phyloP scores from a whole-genome alignment of 2,113 vertebrate genomes.

The Nipponia nippon region DNA sequence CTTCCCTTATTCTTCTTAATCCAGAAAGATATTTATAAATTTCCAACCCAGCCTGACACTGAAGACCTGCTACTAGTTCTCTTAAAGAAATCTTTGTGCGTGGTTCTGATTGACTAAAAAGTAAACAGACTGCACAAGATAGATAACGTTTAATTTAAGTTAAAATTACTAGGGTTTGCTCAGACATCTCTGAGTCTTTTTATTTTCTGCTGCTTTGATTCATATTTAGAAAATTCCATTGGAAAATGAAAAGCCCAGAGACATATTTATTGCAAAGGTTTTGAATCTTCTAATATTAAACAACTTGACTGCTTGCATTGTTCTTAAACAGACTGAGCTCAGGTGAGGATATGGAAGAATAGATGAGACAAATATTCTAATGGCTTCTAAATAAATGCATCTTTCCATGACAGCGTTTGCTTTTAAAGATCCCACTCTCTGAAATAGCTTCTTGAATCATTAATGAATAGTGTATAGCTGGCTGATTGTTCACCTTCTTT shows the following conservation, averaged over 20 bases:
- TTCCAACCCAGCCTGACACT: background rate
- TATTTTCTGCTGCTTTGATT: constrained; percentile 16
- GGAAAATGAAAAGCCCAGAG: background rate
- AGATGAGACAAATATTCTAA: background rate
- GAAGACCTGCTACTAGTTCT: background rate
- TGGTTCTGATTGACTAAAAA: background rate
- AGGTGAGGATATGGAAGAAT: constrained; percentile 4
- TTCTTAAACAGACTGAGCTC: background rate
- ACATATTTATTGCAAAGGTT: background rate
- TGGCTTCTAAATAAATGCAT: constrained; percentile 9
- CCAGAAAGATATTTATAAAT: background rate
- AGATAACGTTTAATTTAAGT: background rate
- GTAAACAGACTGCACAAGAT: background rate
- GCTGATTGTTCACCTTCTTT: background rate
- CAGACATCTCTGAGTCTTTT: background rate
- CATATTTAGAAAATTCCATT: background rate
- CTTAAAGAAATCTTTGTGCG: background rate
- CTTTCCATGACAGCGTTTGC: background rate
- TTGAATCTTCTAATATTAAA: constrained; percentile 8
- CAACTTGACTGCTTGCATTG: background rate
- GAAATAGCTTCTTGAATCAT: background rate
- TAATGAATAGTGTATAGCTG: background rate
- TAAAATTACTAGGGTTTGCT: background rate
- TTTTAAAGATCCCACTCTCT: background rate
- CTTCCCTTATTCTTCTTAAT: background rate